A percentile compares a stretch with the other conserved stretches of the same genome.
phyloP scores from a whole-genome alignment of 37 sponge, comb jelly and placozoan species.

The Amphimedon queenslandica region DNA sequence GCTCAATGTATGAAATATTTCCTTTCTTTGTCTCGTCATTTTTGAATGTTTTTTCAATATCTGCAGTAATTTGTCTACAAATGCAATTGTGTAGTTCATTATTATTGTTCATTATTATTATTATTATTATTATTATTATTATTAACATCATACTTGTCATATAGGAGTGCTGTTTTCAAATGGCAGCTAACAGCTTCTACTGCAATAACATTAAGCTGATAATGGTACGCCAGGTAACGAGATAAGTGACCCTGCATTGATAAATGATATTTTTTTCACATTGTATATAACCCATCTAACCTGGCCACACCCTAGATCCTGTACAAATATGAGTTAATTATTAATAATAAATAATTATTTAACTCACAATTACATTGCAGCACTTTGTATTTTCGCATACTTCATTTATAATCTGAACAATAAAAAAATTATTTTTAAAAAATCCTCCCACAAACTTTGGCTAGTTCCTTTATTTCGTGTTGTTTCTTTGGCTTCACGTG shows the following conservation, averaged over 20 bases:
- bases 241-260: slow-evolving; percentile 76
- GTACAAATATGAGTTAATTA: neutral
- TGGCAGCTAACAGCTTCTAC: slow-evolving; percentile 63
- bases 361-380: slow-evolving; percentile 51
- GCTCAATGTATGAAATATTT: no score
- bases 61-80: no score
- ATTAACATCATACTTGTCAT: slow-evolving; percentile 54
- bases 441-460: slow-evolving; percentile 19
- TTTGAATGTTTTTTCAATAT: no score
- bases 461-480: slow-evolving; percentile 62
- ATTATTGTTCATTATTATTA: no score
- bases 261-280: no score
- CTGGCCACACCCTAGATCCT: slow-evolving; percentile 14
- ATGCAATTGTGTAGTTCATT: no score
- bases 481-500: slow-evolving; percentile 79
- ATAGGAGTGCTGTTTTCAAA: slow-evolving; percentile 40
- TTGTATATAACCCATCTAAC: no score
- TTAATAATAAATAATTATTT: neutral
- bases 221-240: slow-evolving; percentile 55
- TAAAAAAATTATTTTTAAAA: neutral
- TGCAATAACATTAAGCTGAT: slow-evolving; percentile 58
- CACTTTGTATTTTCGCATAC: slow-evolving; percentile 25
- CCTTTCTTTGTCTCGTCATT: no score
- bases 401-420: slow-evolving; percentile 19
- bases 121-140: no score